These are phyloP conservation scores for Lasioglossum zephyrum DNA, from an alignment of 2,888 invertebrate species.

Conservation along the genomic window DNA sequence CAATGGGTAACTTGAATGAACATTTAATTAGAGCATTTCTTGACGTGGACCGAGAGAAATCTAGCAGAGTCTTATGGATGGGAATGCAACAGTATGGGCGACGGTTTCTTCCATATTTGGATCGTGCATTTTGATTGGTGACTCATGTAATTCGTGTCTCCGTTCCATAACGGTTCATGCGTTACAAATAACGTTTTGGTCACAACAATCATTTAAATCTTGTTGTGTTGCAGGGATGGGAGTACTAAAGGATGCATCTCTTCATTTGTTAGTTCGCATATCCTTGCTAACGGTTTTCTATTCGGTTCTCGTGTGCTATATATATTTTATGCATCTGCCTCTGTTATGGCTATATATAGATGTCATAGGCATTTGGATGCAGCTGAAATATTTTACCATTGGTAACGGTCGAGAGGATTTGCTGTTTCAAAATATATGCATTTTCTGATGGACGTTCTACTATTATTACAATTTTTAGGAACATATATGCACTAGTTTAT, in stretches of 20 bases:
- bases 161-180: slow-evolving; percentile 20
- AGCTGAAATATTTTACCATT: background rate
- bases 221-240: background rate
- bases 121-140: slow-evolving; percentile 54
- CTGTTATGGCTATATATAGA: slow-evolving; percentile 6
- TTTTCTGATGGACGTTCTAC: background rate
- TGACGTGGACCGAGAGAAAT: background rate
- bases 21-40: background rate
- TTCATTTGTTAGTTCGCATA: background rate
- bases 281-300: background rate
- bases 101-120: slow-evolving; percentile 62
- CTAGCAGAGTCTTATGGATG: background rate
- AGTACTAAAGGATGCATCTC: background rate
- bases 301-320: background rate
- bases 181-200: slow-evolving; percentile 20
- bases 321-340: slow-evolving; percentile 12
- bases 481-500: background rate
- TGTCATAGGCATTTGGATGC: background rate
- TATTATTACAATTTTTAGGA: background rate
- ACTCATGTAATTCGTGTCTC: slow-evolving; percentile 50
- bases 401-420: background rate
- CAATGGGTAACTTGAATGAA: background rate
- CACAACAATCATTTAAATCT: background rate
- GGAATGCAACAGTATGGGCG: slow-evolving; percentile 22
- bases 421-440: background rate